Base-by-base conservation (phyloP, 1,140 invertebrate genomes). In the Potamilus streckersoni region DNA sequence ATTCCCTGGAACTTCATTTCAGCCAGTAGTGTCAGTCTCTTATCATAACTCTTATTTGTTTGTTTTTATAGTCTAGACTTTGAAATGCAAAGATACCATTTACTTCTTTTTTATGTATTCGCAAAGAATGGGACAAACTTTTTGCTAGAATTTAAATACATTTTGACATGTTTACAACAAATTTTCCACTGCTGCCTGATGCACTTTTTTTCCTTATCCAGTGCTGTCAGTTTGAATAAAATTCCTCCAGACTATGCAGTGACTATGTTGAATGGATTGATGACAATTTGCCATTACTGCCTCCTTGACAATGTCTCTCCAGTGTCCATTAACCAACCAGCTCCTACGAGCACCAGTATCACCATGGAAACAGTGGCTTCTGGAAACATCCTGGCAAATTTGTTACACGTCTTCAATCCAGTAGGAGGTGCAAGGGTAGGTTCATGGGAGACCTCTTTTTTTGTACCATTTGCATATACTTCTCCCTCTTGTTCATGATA, bases 231-330 rank as follows among this genome's bases (percentile, higher is more conserved):
- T 49, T 69, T 78, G n/a, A 57, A 80, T 67, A 72, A 73, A 31
- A 73, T 90, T 49, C 94, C 94, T 3, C 93, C 94, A 1, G 95
- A 97, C 90, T 96, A 97, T 87, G 92, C 95, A 1, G 91, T 96
- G 1, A 95, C 92, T 0, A 92, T 95, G 85, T 87, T 97, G 72
- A 95, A 97, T 90, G 94, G 95, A 1, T 86, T 97, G 70, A 96
- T 95, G 1, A 94, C 95, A 59, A 89, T 97, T 12, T 93, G 95
- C 81, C 96, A 97, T 88, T 96, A 95, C 88, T 96, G 95, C 82
- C 89, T 97, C 19, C 89, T 97, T 78, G 95, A 97, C 87, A 92
- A 92, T 64, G 92, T 92, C 12, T 92, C 92, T 78, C 92, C 93
- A 83, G 92, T 92, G 14, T 87, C 87, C 57, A 83, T 88, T 70